Conservation (phyloP, 2,888 invertebrate species). For the Psylliodes chrysocephalus region DNA sequence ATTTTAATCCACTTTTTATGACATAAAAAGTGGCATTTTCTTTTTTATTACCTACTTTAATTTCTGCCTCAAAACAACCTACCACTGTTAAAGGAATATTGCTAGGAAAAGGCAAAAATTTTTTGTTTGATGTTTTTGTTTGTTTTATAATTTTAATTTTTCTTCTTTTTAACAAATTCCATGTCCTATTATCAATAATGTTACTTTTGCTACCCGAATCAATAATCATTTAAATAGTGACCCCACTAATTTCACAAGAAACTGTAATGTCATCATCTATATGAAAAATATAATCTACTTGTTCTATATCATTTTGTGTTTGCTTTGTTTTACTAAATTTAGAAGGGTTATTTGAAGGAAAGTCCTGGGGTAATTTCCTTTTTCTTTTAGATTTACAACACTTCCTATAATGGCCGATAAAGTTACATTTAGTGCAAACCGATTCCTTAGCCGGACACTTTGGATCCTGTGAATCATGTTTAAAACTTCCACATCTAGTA, state of each 20-base stretch:
- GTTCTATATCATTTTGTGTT: too few relatives aligned
- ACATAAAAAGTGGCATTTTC: conserved; percentile 38
- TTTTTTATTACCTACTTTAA: too few relatives aligned
- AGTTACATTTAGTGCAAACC: neutral
- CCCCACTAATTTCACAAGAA: conserved; percentile 36
- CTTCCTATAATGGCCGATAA: neutral
- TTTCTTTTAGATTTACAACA: too few relatives aligned
- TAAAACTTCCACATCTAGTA: too few relatives aligned
- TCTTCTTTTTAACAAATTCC: conserved; percentile 38
- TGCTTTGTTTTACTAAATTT: too few relatives aligned
- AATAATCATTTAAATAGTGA: conserved; percentile 37
- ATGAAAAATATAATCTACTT: conserved; percentile 29
- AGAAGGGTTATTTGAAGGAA: neutral
- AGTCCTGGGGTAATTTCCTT: neutral
- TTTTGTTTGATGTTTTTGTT: conserved; percentile 31
- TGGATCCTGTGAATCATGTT: too few relatives aligned
- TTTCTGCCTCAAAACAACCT: conserved; percentile 42
- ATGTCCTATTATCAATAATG: conserved; percentile 40
- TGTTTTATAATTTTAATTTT: conserved; percentile 35
- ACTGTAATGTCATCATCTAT: conserved; percentile 29
- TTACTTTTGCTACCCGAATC: conserved; percentile 48
- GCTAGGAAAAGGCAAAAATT: conserved; percentile 32
- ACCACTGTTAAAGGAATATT: conserved; percentile 36
- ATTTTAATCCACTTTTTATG: conserved; percentile 37
- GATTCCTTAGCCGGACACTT: neutral